Base-by-base conservation (phyloP, 2,888 invertebrate species). In the Tiphia femorata region DNA sequence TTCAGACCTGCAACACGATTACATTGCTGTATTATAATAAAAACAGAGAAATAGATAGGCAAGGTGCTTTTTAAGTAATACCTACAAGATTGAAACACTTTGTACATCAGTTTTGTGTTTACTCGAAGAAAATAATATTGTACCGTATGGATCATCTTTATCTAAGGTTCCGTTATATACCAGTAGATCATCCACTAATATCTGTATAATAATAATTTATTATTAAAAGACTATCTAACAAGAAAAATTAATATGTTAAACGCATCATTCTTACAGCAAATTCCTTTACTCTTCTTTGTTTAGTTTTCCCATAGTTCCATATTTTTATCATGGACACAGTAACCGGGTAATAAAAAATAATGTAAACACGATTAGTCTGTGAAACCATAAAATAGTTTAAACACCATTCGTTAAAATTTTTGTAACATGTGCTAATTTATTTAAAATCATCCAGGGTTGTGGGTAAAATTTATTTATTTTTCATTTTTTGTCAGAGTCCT, bases 301-400 rank as follows among this genome's bases (percentile, higher is more conserved):
- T 88, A 0, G 92, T 92, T 84, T 95, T 95, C 23, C 90, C 89
- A 78, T 95, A 95, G 84, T 94, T 95, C 93, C 93, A 95, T 63
- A 95, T 84, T 77, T 91, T 91, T 55, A 95, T 88, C 75, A 89
- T 89, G 10, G 91, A 92, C 8, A 94, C 86, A 12, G 88, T 88
- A 1, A 91, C 88, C 1, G 93, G 92, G 41, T 86, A 82, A 78
- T 94, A 93, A 82, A 94, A 92, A 43, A 94, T 91, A 63, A 95
- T 87, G 82, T 91, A 94, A 51, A 95, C 87, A 75, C 92, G 87
- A 82, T 88, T 88, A 21, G 87, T 81, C 85, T 87, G 43, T 27
- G 25, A 42, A n/a, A n/a, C n/a, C n/a, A n/a, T n/a, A n/a, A n/a
- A n/a, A n/a, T n/a, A 49, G 10, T 2, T 8, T 2, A 29, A n/a